These are phyloP conservation scores for Strigamia transsilvanica DNA, from an alignment of 2,888 invertebrate genomes.

Conservation along the genomic window DNA sequence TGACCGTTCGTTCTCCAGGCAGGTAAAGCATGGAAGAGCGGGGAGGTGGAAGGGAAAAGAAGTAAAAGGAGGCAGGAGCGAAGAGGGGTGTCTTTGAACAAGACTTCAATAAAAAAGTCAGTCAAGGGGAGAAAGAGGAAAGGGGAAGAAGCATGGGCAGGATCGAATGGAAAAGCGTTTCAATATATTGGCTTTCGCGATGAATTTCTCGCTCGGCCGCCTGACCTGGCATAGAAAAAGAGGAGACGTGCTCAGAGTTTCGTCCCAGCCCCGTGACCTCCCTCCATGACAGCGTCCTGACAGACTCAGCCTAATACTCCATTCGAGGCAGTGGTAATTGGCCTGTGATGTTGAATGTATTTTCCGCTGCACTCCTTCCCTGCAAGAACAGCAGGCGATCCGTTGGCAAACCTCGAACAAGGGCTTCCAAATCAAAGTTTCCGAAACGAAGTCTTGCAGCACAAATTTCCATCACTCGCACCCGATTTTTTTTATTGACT, in stretches of 20 bases:
- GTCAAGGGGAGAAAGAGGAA: background rate
- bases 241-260: constrained; percentile 15
- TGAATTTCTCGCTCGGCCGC: constrained; percentile 53
- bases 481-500: background rate
- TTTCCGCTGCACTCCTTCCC: background rate
- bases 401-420: background rate
- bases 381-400: constrained; percentile 2
- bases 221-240: constrained; percentile 50
- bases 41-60: background rate
- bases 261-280: constrained; percentile 16
- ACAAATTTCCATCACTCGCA: constrained; percentile 8
- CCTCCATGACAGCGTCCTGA: background rate
- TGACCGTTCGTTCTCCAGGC: background rate
- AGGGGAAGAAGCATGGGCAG: background rate
- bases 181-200: constrained; percentile 53
- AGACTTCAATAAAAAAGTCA: constrained; percentile 8
- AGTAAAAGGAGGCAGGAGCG: background rate
- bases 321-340: background rate
- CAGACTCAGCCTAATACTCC: background rate
- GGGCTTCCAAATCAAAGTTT: background rate
- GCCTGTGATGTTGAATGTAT: constrained; percentile 2
- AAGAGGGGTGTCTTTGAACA: constrained; percentile 17
- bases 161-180: constrained; percentile 36
- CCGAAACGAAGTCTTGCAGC: background rate
- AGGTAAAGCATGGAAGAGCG: background rate